phyloP scores from a whole-genome alignment of 2,113 vertebrate genomes.

The Oryzias curvinotus region DNA sequence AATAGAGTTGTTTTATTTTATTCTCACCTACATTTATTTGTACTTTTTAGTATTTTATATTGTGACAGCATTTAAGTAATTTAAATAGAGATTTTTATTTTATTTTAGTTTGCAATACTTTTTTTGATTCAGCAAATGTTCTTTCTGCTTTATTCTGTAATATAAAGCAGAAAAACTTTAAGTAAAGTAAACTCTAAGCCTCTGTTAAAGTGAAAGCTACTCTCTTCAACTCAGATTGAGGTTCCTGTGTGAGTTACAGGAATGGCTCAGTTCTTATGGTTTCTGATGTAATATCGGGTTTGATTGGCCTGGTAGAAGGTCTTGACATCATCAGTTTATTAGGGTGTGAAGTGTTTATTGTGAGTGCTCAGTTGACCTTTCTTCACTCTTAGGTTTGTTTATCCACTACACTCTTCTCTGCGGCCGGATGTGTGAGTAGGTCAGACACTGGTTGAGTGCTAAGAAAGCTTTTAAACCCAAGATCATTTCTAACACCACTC shows the following conservation, averaged over 20 bases:
- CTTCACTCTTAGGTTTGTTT: constrained; percentile 14
- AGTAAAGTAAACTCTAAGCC: too few species aligned
- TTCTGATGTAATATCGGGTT: constrained; percentile 17
- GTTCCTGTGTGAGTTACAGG: constrained; percentile 1
- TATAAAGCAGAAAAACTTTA: background rate
- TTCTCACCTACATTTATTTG: too few species aligned
- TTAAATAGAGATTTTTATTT: background rate
- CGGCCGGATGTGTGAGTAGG: background rate
- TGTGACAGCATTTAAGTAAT: too few species aligned
- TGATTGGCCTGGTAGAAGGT: constrained; percentile 1
- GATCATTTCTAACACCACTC: constrained; percentile 11
- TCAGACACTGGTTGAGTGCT: constrained; percentile 4
- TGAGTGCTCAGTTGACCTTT: background rate
- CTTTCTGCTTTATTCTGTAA: background rate
- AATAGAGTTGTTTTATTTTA: too few species aligned
- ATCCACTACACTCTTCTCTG: constrained; percentile 2
- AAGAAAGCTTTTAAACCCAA: constrained; percentile 18
- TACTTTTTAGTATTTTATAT: too few species aligned
- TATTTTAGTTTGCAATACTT: background rate
- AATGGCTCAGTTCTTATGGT: constrained; percentile 3
- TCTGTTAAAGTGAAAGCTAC: too few species aligned
- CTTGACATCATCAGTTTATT: constrained; percentile 8
- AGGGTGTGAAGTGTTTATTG: constrained; percentile 8
- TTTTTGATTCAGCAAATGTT: background rate
- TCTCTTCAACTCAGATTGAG: too few species aligned